Percentiles rank a stretch among this genome's conserved stretches.
phyloP scores from a whole-genome alignment of 2,113 vertebrate genomes.

The Entomyzon cyanotis region DNA sequence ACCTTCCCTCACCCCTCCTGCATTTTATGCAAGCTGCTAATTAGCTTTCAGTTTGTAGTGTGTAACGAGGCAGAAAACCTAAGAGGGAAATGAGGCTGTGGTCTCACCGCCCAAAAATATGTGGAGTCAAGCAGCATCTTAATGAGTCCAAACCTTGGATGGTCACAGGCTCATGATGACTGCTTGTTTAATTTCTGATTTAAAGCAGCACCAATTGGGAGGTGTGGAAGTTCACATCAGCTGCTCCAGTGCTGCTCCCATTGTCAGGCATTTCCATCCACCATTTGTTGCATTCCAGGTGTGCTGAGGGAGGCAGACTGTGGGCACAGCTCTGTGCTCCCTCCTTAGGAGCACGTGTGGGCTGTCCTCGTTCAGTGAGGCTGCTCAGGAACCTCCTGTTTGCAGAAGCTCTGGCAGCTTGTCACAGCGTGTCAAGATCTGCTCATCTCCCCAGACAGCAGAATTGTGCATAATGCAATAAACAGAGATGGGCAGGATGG shows the following conservation, averaged over 20 bases:
- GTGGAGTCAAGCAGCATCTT: fast-evolving
- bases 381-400: constrained; percentile 21
- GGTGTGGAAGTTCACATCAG: background rate
- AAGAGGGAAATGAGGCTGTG: background rate
- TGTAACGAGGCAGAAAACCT: background rate
- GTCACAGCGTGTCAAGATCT: background rate
- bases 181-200: background rate
- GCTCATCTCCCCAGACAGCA: background rate
- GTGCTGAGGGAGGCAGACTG: background rate
- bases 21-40: background rate
- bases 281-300: background rate
- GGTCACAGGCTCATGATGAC: fast-evolving
- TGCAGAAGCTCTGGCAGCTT: constrained; percentile 21
- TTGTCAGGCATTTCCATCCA: background rate
- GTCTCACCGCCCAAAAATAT: background rate
- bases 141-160: background rate
- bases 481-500: background rate
- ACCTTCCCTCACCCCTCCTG: background rate
- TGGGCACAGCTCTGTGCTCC: fast-evolving
- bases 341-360: background rate
- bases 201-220: background rate
- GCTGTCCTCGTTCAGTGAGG: background rate
- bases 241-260: background rate
- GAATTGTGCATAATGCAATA: constrained; percentile 23
- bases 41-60: background rate